A percentile compares a stretch with the other conserved stretches of the same genome.
Conservation (phyloP, 2,888 invertebrate genomes). For the Coelogynopora nodosa region DNA sequence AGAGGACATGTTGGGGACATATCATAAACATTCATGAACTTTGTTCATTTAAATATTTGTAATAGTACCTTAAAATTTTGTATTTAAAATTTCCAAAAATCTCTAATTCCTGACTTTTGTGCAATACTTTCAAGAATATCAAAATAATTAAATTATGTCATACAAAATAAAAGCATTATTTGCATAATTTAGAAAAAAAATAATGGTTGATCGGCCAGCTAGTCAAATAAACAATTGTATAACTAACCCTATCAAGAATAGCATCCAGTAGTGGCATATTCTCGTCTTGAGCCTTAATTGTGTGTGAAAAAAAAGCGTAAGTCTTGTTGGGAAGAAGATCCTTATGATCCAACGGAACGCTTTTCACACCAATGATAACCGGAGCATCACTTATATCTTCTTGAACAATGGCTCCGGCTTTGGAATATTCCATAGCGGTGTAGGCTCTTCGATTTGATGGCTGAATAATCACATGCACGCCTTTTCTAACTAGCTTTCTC, state of each 20-base stretch:
- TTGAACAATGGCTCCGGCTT: slow-evolving; percentile 83
- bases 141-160: too few relatives aligned
- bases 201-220: too few relatives aligned
- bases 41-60: too few relatives aligned
- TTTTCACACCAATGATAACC: slow-evolving; percentile 95
- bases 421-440: slow-evolving; percentile 80
- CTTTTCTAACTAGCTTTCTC: slow-evolving; percentile 77
- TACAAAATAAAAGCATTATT: too few relatives aligned
- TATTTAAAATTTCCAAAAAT: too few relatives aligned
- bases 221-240: neutral
- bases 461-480: slow-evolving; percentile 86
- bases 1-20: too few relatives aligned
- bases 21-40: too few relatives aligned
- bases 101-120: too few relatives aligned
- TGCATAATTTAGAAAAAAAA: too few relatives aligned
- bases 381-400: slow-evolving; percentile 94
- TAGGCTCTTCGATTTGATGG: slow-evolving; percentile 95
- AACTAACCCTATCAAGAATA: slow-evolving; percentile 72
- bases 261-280: slow-evolving; percentile 96
- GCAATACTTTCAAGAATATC: too few relatives aligned
- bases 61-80: too few relatives aligned
- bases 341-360: slow-evolving; percentile 76
- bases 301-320: slow-evolving; percentile 97
- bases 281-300: slow-evolving; percentile 95
- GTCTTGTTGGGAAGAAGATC: slow-evolving; percentile 89